These are phyloP conservation scores for Seira ritae DNA, from an alignment of 2,888 invertebrate genomes.

Conservation along the genomic window DNA sequence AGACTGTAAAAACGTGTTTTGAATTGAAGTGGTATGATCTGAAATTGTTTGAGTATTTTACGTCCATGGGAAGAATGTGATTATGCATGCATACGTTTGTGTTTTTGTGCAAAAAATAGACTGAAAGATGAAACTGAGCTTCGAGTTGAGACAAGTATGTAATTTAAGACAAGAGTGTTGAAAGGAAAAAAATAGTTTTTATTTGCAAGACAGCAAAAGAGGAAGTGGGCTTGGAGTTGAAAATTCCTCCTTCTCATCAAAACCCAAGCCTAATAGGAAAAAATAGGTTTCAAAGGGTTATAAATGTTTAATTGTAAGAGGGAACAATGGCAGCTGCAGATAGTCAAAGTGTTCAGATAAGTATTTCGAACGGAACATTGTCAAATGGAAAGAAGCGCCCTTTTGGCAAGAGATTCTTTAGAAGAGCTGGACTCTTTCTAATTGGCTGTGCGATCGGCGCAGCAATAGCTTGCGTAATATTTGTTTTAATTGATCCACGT, in stretches of 20 bases:
- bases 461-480: slow-evolving; percentile 53
- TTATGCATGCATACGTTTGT: too few relatives aligned
- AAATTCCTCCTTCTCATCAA: too few relatives aligned
- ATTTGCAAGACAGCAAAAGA: too few relatives aligned
- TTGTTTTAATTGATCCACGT: slow-evolving; percentile 55
- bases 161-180: neutral
- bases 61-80: neutral
- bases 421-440: slow-evolving; percentile 47
- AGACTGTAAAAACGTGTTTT: neutral
- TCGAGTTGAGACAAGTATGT: neutral
- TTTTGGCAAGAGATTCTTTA: slow-evolving; percentile 49
- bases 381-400: slow-evolving; percentile 27
- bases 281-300: neutral
- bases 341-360: slow-evolving; percentile 63
- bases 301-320: neutral
- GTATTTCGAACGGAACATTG: slow-evolving; percentile 44
- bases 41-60: neutral
- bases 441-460: slow-evolving; percentile 51
- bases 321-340: slow-evolving; percentile 48
- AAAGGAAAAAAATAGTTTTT: neutral
- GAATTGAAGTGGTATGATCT: neutral
- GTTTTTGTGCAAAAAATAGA: neutral
- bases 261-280: too few relatives aligned
- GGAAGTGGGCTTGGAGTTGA: too few relatives aligned
- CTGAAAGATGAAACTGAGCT: neutral